A percentile compares a stretch with the other conserved stretches of the same genome.
phyloP scores from a whole-genome alignment of 35 echinoderm and acorn worm species.

The Patiria miniata region DNA sequence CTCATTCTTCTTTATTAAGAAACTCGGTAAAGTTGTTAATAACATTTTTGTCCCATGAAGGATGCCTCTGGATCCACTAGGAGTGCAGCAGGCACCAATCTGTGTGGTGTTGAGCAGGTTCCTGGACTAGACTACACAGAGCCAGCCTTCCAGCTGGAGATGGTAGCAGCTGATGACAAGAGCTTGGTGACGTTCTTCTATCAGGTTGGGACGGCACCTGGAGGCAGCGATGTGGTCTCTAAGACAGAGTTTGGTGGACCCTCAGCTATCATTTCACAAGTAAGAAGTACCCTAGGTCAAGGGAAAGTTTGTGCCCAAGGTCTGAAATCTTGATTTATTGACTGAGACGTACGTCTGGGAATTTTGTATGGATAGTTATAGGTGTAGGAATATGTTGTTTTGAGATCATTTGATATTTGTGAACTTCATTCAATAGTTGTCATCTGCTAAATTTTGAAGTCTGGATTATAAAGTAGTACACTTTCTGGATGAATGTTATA shows the following conservation, averaged over 20 bases:
- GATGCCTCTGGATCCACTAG: not conserved
- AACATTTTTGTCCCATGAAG: not conserved
- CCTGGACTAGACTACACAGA: slow-evolving; percentile 47
- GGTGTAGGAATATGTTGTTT: no score
- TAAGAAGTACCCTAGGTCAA: not conserved
- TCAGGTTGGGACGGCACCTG: slow-evolving; percentile 33
- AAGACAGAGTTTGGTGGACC: slow-evolving; percentile 42
- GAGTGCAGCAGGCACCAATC: not conserved
- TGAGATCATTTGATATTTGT: no score
- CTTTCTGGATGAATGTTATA: no score
- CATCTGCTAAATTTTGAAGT: no score
- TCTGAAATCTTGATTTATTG: no score
- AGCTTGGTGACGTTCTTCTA: slow-evolving; percentile 39
- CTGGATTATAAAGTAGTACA: no score
- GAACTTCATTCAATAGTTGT: no score
- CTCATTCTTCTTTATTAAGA: no score
- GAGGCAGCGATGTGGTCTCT: slow-evolving; percentile 44
- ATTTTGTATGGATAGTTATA: no score
- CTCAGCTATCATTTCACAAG: slow-evolving; percentile 9
- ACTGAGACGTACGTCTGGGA: no score
- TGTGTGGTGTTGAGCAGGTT: slow-evolving; percentile 48
- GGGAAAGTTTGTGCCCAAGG: no score
- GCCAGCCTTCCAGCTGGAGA: slow-evolving; percentile 44
- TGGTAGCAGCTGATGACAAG: slow-evolving; percentile 44
- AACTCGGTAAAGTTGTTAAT: not conserved